Percentiles rank a stretch among this genome's conserved stretches.
These are phyloP conservation scores for Tachina grossa DNA, from an alignment of 2,888 invertebrate species.

Conservation along the genomic window DNA sequence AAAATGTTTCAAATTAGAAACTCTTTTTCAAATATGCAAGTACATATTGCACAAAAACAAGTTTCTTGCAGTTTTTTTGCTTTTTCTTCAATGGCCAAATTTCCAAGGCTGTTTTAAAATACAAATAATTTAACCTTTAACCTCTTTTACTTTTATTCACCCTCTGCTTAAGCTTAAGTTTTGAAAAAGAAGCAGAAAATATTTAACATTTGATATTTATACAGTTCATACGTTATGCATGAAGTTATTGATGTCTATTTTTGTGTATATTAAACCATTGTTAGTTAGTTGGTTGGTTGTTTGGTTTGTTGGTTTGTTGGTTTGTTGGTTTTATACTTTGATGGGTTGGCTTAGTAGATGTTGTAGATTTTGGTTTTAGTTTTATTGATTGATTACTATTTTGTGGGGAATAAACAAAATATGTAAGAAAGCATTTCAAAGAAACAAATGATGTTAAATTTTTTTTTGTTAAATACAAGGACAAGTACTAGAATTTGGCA, in stretches of 20 bases:
- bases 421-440: no score
- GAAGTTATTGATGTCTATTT: conserved; percentile 38
- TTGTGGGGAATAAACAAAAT: not conserved
- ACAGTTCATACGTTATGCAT: conserved; percentile 33
- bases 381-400: conserved; percentile 60
- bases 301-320: not conserved
- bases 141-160: conserved; percentile 12
- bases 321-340: not conserved
- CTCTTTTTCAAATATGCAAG: not conserved
- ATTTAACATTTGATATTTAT: conserved; percentile 29
- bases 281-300: conserved; percentile 23
- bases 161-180: conserved; percentile 9
- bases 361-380: conserved; percentile 52
- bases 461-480: no score
- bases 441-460: no score
- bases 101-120: conserved; percentile 29
- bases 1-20: not conserved
- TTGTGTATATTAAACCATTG: conserved; percentile 33
- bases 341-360: not conserved
- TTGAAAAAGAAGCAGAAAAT: conserved; percentile 33
- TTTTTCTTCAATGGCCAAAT: conserved; percentile 9
- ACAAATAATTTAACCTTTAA: conserved; percentile 28
- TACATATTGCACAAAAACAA: not conserved
- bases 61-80: not conserved
- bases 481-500: no score